Conservation (phyloP, 1,140 invertebrate species). For the Hetaerina americana region DNA sequence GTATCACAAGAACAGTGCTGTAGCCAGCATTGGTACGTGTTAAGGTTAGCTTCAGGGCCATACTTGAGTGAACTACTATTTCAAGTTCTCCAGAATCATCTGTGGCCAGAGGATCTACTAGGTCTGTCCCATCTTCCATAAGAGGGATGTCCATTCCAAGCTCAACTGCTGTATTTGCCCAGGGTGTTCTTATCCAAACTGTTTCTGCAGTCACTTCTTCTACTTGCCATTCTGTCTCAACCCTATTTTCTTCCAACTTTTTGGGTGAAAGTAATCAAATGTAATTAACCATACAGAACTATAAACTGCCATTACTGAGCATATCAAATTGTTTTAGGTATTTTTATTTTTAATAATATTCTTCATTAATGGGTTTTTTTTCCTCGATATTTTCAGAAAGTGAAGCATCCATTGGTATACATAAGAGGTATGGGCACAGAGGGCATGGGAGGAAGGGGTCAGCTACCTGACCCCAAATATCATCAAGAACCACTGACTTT, state of each 20-base stretch:
- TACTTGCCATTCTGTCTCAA: conserved; percentile 13
- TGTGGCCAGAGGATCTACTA: neutral
- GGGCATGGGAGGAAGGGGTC: too few species aligned
- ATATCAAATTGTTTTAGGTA: neutral
- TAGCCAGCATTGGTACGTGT: neutral
- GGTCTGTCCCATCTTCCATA: neutral
- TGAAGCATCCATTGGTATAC: too few species aligned
- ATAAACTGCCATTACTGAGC: too few species aligned
- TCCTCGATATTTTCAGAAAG: too few species aligned
- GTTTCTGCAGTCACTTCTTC: neutral
- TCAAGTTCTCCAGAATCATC: neutral
- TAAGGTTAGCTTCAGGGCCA: conserved; percentile 3
- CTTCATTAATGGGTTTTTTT: neutral
- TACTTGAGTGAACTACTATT: neutral
- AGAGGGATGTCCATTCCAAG: neutral
- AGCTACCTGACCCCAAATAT: too few species aligned
- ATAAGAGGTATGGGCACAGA: too few species aligned
- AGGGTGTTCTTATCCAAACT: neutral
- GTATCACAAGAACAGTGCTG: conserved; percentile 8
- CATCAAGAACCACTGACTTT: too few species aligned
- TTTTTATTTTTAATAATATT: neutral
- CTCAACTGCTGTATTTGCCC: neutral
- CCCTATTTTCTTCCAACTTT: conserved; percentile 2
- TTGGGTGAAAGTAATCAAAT: neutral
- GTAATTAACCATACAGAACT: neutral